Evolutionary conservation across 2,888 invertebrate species (phyloP).

Genomic region (Crossocerus cetratus): DNA sequence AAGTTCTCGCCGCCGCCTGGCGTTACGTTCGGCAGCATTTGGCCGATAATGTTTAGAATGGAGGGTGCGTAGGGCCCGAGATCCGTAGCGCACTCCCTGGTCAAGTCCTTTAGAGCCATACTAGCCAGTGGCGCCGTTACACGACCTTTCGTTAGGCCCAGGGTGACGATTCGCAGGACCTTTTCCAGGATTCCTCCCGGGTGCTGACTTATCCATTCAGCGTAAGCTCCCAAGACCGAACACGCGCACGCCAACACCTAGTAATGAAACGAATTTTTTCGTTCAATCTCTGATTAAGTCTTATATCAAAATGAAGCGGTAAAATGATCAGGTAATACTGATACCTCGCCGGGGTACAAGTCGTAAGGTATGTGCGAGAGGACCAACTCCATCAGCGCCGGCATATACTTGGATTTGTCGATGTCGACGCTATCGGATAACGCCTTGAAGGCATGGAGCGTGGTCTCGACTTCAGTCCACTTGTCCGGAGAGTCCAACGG

Average conservation of each 20-base stretch:
- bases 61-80: slow-evolving; percentile 87
- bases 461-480: slow-evolving; percentile 79
- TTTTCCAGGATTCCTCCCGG: slow-evolving; percentile 82
- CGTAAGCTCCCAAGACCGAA: slow-evolving; percentile 83
- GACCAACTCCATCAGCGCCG: slow-evolving; percentile 77
- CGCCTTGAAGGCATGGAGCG: slow-evolving; percentile 79
- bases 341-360: slow-evolving; percentile 71
- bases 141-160: slow-evolving; percentile 81
- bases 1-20: slow-evolving; percentile 84
- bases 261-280: slow-evolving; percentile 19
- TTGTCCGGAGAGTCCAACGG: slow-evolving; percentile 77
- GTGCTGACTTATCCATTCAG: slow-evolving; percentile 89
- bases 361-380: slow-evolving; percentile 69
- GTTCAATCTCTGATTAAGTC: too few relatives aligned
- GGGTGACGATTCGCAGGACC: slow-evolving; percentile 83
- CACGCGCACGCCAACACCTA: slow-evolving; percentile 71
- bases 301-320: too few relatives aligned
- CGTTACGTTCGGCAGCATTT: slow-evolving; percentile 79
- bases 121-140: slow-evolving; percentile 89
- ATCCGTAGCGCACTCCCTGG: slow-evolving; percentile 87
- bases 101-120: slow-evolving; percentile 92
- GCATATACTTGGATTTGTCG: slow-evolving; percentile 75
- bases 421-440: slow-evolving; percentile 78
- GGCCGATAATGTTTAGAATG: slow-evolving; percentile 82
- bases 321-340: slow-evolving; percentile 2